phyloP scores from a whole-genome alignment of 2,888 invertebrate genomes.

The Pterobdella sp. region DNA sequence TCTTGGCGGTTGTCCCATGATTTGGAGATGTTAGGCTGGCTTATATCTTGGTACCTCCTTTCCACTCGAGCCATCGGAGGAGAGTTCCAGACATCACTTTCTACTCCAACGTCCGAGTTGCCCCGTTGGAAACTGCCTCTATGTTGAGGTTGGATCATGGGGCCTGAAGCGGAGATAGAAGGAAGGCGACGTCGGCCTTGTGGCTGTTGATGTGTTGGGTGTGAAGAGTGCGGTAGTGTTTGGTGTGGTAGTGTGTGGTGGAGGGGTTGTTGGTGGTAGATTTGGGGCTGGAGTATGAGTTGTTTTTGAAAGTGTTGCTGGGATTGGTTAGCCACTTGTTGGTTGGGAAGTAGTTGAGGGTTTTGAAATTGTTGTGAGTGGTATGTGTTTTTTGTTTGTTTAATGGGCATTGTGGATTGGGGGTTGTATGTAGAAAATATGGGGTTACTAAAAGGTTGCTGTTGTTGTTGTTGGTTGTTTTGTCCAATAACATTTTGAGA shows the following conservation, averaged over 20 bases:
- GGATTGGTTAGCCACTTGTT: neutral
- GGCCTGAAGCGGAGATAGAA: conserved; percentile 15
- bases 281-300: neutral
- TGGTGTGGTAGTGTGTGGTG: conserved; percentile 8
- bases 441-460: neutral
- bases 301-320: neutral
- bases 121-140: conserved; percentile 18
- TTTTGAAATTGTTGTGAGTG: neutral
- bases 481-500: neutral
- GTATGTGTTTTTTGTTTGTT: neutral
- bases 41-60: conserved; percentile 22
- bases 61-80: conserved; percentile 24
- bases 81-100: conserved; percentile 24
- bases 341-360: neutral
- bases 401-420: neutral
- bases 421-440: neutral
- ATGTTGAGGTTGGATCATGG: conserved; percentile 11
- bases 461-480: neutral
- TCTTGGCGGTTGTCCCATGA: conserved; percentile 25
- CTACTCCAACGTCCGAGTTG: conserved; percentile 22
- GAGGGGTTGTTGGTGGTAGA: neutral
- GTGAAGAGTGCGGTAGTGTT: neutral
- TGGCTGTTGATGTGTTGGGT: neutral
- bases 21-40: conserved; percentile 25
- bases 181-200: conserved; percentile 19